A percentile compares a stretch with the other conserved stretches of the same genome.
Evolutionary conservation across 2,888 invertebrate genomes (phyloP).

Genomic region (Lepidocyrtoides sp.): DNA sequence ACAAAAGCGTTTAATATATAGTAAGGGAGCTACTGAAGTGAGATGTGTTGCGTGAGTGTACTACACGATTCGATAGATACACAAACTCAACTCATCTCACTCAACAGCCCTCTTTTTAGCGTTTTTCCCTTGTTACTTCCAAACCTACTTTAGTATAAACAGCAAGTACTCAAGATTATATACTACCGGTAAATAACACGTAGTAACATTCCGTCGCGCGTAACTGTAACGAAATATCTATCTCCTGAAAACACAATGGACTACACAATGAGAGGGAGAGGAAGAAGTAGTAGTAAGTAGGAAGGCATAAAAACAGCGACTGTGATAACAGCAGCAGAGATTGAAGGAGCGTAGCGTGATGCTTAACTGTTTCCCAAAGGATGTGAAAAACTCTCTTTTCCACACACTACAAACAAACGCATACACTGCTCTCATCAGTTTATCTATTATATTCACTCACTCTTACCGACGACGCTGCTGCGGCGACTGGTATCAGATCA

Average conservation of each 20-base stretch:
- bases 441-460: constrained; percentile 54
- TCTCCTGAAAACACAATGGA: constrained; percentile 28
- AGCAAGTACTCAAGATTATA: not conserved
- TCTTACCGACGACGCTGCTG: not conserved
- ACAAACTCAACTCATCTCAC: constrained; percentile 31
- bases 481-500: constrained; percentile 6
- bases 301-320: not conserved
- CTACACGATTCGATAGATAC: not conserved
- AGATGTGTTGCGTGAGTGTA: constrained; percentile 12
- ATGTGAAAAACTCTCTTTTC: constrained; percentile 6
- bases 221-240: constrained; percentile 12
- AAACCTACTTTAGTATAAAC: not conserved
- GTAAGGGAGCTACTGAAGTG: not conserved
- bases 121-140: constrained; percentile 7
- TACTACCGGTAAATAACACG: constrained; percentile 31
- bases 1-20: not conserved
- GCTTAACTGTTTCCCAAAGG: constrained; percentile 74
- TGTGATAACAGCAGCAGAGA: constrained; percentile 37
- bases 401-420: constrained; percentile 14
- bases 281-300: constrained; percentile 35
- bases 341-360: constrained; percentile 72
- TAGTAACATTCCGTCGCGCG: constrained; percentile 21
- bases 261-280: constrained; percentile 28
- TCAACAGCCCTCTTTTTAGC: not conserved
- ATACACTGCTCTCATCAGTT: constrained; percentile 55